Base-by-base conservation (phyloP, 2,113 vertebrate genomes). In the Ivindomyrus marchei region DNA sequence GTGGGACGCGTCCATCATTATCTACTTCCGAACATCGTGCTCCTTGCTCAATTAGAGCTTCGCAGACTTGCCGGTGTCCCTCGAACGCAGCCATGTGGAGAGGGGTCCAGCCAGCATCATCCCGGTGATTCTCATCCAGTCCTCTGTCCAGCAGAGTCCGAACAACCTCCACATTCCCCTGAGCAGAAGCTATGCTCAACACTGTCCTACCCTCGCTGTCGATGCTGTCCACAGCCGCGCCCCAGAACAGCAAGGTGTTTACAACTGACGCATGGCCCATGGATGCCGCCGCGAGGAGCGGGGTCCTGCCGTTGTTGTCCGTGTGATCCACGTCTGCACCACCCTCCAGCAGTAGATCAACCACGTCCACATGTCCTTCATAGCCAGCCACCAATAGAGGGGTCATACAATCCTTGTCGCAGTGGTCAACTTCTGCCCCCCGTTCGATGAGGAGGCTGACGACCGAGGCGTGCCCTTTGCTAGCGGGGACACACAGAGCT, bases 371-470 rank as follows among this genome's bases (percentile, higher is more conserved):
- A 0, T 99, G 98, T 91, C 98, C 98, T 95, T 99, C 98, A 0
- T 99, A 99, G 90, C 98, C 98, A 10, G 98, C 98, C 2, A 99
- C 98, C 19, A 99, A 96, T 90, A 99, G 96, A 0, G 98, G 98
- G 0, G 98, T 99, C 98, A 99, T 99, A 93, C 97, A 98, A 0
- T 99, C 98, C 92, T 99, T 99, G 92, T 99, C 98, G 3, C 98
- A 98, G 90, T 99, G 98, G 94, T 99, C 98, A 0, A 99, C 98
- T 88, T 98, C 98, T 2, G 98, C 98, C 0, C 98, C 97, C 0
- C 98, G 96, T 70, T 99, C 98, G 0, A 99, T 97, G 0, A 99
- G 93, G 19, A 99, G 97, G 93, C 98, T 99, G 8, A 99, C 98
- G 0, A 99, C 98, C 0, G 98, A 97, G 0, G 98, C 98, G 0